Evolutionary conservation across 1,140 invertebrate species (phyloP).

Genomic region (Aphelinus atriplicis): DNA sequence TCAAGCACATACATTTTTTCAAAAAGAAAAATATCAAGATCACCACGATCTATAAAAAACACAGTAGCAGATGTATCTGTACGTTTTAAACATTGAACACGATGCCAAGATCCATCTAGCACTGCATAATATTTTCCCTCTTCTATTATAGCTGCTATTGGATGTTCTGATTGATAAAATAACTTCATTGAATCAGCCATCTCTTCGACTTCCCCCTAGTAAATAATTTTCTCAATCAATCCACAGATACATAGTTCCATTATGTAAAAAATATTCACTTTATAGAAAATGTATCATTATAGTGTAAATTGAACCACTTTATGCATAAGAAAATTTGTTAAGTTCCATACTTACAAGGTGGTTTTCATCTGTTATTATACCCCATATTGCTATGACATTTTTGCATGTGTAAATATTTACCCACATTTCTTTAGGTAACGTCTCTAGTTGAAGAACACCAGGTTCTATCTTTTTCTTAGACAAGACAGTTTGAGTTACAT

Average conservation of each 20-base stretch:
- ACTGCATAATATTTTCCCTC: not conserved
- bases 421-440: not conserved
- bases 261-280: too few species aligned
- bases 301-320: too few species aligned
- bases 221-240: not conserved
- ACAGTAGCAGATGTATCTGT: not conserved
- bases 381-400: not conserved
- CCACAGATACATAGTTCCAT: too few species aligned
- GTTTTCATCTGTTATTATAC: not conserved
- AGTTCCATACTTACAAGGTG: not conserved
- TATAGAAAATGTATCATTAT: too few species aligned
- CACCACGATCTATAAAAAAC: slow-evolving; percentile 15
- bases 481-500: too few species aligned
- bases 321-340: too few species aligned
- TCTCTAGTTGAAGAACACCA: too few species aligned
- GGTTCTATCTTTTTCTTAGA: too few species aligned
- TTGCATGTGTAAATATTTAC: slow-evolving; percentile 6
- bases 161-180: not conserved
- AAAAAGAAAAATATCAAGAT: not conserved
- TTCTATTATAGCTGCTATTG: not conserved
- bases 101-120: slow-evolving; percentile 1
- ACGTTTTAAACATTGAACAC: slow-evolving; percentile 5
- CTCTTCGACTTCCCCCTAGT: not conserved
- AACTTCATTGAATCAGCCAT: not conserved
- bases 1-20: not conserved